Conservation (phyloP, 2,113 vertebrate genomes). For the Nanorana parkeri region DNA sequence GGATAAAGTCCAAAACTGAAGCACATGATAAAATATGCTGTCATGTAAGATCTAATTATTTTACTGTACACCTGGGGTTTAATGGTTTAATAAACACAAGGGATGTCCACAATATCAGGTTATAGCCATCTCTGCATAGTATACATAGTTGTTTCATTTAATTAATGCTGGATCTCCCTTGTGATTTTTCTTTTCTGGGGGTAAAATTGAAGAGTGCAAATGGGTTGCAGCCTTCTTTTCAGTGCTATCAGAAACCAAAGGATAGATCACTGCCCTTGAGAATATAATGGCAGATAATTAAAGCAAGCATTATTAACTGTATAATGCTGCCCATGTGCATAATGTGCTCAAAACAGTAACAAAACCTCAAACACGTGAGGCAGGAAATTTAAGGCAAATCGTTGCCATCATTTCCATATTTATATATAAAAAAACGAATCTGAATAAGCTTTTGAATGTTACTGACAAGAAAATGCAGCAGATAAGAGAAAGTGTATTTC, state of each 20-base stretch:
- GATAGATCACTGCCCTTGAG: constrained; percentile 32
- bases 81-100: constrained; percentile 47
- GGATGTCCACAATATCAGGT: constrained; percentile 19
- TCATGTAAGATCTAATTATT: constrained; percentile 36
- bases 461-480: too few relatives aligned
- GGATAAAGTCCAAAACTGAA: constrained; percentile 41
- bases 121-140: not conserved
- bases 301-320: constrained; percentile 23
- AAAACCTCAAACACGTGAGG: not conserved
- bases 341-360: constrained; percentile 1
- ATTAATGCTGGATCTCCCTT: constrained; percentile 19
- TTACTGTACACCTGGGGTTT: constrained; percentile 37
- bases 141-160: constrained; percentile 26
- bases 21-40: constrained; percentile 37
- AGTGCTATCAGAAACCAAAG: constrained; percentile 8
- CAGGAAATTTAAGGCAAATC: not conserved
- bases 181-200: constrained; percentile 19
- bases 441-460: too few relatives aligned
- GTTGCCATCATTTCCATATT: not conserved
- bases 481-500: too few relatives aligned
- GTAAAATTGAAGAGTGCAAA: constrained; percentile 17
- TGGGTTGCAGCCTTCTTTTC: constrained; percentile 28
- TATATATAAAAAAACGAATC: too few relatives aligned
- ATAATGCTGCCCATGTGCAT: constrained; percentile 6
- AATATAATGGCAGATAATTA: constrained; percentile 36